Conservation (phyloP, 1,140 invertebrate species). For the Zaprionus ghesquierei region DNA sequence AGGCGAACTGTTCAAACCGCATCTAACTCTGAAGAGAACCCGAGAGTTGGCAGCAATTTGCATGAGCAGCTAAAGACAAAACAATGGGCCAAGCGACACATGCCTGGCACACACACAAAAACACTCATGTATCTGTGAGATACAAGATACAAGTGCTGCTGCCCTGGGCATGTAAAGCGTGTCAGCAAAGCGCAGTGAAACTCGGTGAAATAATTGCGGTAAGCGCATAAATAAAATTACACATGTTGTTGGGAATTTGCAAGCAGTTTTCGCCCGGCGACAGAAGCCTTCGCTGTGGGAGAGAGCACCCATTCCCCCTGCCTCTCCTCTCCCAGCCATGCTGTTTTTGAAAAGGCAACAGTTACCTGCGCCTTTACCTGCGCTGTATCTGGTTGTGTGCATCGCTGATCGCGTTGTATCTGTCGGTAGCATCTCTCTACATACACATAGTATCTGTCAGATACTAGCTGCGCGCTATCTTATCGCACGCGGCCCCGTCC, state of each 20-base stretch:
- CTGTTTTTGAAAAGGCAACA: not conserved
- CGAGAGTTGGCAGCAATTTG: constrained; percentile 55
- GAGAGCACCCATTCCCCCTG: not conserved
- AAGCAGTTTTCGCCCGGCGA: constrained; percentile 33
- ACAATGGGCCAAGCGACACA: constrained; percentile 38
- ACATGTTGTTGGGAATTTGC: constrained; percentile 57
- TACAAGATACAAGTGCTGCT: constrained; percentile 32
- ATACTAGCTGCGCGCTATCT: constrained; percentile 26
- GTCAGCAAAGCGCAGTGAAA: constrained; percentile 74
- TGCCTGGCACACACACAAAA: constrained; percentile 10
- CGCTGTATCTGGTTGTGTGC: constrained; percentile 5
- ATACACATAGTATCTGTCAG: constrained; percentile 10
- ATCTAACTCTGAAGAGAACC: constrained; percentile 65
- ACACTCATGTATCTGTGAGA: constrained; percentile 51
- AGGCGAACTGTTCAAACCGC: constrained; percentile 51
- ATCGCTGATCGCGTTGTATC: not conserved
- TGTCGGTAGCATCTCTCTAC: constrained; percentile 13
- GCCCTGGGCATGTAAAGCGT: constrained; percentile 68
- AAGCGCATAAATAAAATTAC: constrained; percentile 63
- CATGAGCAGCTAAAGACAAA: constrained; percentile 62
- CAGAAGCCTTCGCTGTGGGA: constrained; percentile 14
- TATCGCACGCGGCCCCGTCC: constrained; percentile 10
- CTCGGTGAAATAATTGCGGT: constrained; percentile 73
- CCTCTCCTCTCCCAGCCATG: too few relatives aligned
- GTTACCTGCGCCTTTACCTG: not conserved